phyloP scores from a whole-genome alignment of 2,797 vertebrate genomes.

The Sparidentex hasta region DNA sequence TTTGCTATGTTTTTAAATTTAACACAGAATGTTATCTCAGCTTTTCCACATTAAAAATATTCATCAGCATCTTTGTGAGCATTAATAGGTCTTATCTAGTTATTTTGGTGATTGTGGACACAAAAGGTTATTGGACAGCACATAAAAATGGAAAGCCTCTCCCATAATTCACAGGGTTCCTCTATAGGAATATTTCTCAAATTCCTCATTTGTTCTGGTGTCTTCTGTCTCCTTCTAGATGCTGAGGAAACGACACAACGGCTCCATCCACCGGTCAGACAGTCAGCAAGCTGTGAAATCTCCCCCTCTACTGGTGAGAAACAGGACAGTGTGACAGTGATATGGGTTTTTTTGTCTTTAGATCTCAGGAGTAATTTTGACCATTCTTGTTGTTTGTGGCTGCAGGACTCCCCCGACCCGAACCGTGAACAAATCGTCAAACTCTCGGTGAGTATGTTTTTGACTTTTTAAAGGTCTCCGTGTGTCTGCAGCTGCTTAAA shows the following conservation, averaged over 20 bases:
- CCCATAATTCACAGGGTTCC: background rate
- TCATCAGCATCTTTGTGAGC: no score
- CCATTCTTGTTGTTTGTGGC: conserved; percentile 4
- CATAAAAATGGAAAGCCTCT: background rate
- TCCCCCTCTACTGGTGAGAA: conserved; percentile 93
- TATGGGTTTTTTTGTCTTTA: background rate
- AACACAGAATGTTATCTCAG: background rate
- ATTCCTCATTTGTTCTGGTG: background rate
- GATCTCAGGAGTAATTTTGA: conserved; percentile 9
- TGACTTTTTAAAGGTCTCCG: no score
- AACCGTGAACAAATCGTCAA: conserved; percentile 93
- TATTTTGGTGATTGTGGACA: background rate
- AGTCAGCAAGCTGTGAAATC: conserved; percentile 98
- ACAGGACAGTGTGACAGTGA: background rate
- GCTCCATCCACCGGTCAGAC: conserved; percentile 90
- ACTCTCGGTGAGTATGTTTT: conserved; percentile 91
- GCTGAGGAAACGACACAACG: conserved; percentile 91
- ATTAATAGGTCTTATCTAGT: background rate
- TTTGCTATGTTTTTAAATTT: background rate
- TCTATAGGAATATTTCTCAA: background rate
- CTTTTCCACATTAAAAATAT: background rate
- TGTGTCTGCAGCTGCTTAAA: no score
- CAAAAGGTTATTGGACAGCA: background rate
- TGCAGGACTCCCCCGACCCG: conserved; percentile 93
- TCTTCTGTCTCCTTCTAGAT: conserved; percentile 81